Percentiles rank a stretch among this genome's conserved stretches.
These are phyloP conservation scores for Petrosia ficiformis DNA, from an alignment of 37 sponge, comb jelly and placozoan species.

Conservation along the genomic window DNA sequence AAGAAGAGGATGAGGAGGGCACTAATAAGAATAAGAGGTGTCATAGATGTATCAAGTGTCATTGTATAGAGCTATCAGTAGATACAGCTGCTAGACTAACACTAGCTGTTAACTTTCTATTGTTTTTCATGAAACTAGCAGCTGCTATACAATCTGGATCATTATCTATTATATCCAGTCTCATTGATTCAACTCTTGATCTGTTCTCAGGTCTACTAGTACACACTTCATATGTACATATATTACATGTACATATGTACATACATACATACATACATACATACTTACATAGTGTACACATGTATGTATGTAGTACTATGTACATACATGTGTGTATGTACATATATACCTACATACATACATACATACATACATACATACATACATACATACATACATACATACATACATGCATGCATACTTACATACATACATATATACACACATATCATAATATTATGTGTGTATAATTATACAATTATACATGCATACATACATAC, in stretches of 20 bases:
- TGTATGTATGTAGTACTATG: too few species aligned
- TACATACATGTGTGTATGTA: too few species aligned
- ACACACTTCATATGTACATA: background rate
- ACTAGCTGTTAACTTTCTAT: conserved; percentile 40
- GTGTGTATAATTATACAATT: too few species aligned
- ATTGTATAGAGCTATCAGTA: conserved; percentile 19
- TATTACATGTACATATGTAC: too few species aligned
- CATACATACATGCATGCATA: too few species aligned
- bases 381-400: background rate
- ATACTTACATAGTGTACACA: too few species aligned
- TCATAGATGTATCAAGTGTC: background rate
- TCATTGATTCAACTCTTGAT: conserved; percentile 54
- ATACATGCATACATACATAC: conserved; percentile 46
- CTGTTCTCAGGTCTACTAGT: conserved; percentile 52
- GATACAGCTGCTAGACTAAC: conserved; percentile 32
- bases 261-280: background rate
- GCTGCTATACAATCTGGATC: conserved; percentile 54
- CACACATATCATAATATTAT: too few species aligned
- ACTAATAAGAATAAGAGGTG: background rate
- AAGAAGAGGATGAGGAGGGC: background rate
- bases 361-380: background rate
- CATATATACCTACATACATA: too few species aligned
- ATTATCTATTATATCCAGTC: conserved; percentile 49
- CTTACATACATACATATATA: too few species aligned
- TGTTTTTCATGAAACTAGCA: conserved; percentile 34